Conservation (phyloP, 2,113 vertebrate species). For the Melanostigma gelatinosum region DNA sequence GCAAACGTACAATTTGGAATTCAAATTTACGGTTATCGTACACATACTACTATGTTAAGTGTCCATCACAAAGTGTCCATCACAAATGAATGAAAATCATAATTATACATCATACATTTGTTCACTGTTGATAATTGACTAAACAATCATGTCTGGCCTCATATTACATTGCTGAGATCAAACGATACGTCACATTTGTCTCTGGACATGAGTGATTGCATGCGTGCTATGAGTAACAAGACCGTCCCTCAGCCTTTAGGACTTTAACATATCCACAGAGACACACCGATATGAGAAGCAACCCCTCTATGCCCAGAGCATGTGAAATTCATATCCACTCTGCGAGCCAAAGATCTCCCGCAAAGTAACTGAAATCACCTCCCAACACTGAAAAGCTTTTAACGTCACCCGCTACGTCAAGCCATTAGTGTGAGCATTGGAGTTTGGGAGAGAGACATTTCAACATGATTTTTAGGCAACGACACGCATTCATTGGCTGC, state of each 20-base stretch:
- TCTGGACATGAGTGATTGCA: background rate
- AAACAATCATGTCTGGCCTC: background rate
- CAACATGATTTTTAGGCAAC: constrained; percentile 47
- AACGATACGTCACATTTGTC: background rate
- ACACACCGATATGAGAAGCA: constrained; percentile 60
- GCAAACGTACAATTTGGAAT: background rate
- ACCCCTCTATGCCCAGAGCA: constrained; percentile 23
- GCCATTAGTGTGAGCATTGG: constrained; percentile 15
- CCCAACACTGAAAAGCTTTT: constrained; percentile 64
- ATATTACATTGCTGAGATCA: background rate
- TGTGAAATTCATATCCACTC: constrained; percentile 49
- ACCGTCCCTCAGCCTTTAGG: constrained; percentile 26
- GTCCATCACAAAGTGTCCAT: background rate
- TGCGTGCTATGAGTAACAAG: constrained; percentile 12
- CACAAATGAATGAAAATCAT: background rate
- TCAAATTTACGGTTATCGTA: background rate
- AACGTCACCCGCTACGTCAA: constrained; percentile 26
- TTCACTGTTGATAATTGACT: background rate
- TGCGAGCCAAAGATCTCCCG: constrained; percentile 45
- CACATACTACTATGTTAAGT: background rate
- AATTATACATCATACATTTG: no score
- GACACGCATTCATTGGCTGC: constrained; percentile 58
- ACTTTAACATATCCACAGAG: constrained; percentile 55
- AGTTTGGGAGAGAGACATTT: constrained; percentile 38
- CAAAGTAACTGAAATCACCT: constrained; percentile 56